Percentiles rank a stretch among this genome's conserved stretches.
phyloP scores from a whole-genome alignment of 2,888 invertebrate genomes.

The Brachycybe producta region DNA sequence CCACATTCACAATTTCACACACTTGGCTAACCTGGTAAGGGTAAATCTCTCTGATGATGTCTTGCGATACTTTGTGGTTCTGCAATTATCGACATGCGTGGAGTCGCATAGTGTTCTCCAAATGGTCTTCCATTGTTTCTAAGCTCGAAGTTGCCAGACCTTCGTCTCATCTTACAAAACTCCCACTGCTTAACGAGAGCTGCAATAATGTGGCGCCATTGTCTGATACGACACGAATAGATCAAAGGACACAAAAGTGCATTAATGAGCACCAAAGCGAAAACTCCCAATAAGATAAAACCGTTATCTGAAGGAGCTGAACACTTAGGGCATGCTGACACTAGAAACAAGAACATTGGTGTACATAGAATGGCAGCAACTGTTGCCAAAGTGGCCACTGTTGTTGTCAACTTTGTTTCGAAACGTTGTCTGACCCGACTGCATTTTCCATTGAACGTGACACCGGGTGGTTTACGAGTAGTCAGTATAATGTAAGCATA shows the following conservation, averaged over 20 bases:
- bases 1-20: no score
- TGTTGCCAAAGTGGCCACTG: constrained; percentile 9
- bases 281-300: constrained; percentile 15
- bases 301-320: constrained; percentile 14
- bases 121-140: neutral
- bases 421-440: constrained; percentile 4
- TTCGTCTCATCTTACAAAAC: constrained; percentile 7
- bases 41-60: no score
- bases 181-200: neutral
- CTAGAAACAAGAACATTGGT: constrained; percentile 11
- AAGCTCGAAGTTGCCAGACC: constrained; percentile 12
- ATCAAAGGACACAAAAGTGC: constrained; percentile 12
- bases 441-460: constrained; percentile 9
- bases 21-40: no score
- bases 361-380: constrained; percentile 13
- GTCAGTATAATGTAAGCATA: constrained; percentile 13
- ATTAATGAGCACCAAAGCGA: constrained; percentile 10
- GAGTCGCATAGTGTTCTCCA: no score
- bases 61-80: no score
- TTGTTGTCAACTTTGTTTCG: constrained; percentile 7
- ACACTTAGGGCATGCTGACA: constrained; percentile 14
- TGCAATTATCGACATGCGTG: no score
- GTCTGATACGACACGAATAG: constrained; percentile 9
- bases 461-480: neutral
- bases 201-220: neutral